Evolutionary conservation across 2,888 invertebrate genomes (phyloP), one percentile per base, ranked within the genome.

Genomic region (Dione vanillae): DNA sequence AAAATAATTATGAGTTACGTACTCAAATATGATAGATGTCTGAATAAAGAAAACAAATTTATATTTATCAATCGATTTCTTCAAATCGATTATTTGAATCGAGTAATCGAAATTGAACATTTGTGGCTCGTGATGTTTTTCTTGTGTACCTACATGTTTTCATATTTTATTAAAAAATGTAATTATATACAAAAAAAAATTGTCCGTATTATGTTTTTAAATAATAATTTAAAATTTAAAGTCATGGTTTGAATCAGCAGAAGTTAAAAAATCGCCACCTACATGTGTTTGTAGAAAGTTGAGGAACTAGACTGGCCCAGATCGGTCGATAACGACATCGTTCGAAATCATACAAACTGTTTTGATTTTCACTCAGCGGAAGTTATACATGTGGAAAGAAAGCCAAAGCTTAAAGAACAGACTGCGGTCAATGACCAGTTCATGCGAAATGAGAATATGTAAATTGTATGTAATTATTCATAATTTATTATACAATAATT

Each of bases 231-330:
- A 27, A 1, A 49, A 19, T 49, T 59, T 61, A 40, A 64, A 19
- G 12, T 10, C 12, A 40, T 20, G 2, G 9, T 19, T 19, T 9
- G 10, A 73, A 79, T 68, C 76, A 74, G 76, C 80, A 75, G 78
- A 82, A 82, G 78, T 80, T 77, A 79, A 81, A 82, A 84, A 83
- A 85, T 84, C 86, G 85, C 85, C 87, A 85, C 84, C 85, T 84
- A 89, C 88, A 81, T 83, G 82, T 83, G 82, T 82, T 82, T 77
- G 86, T 91, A 92, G 92, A 92, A 92, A 92, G 92, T 91, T 89
- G 90, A 87, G 84, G 86, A 91, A 91, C 90, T 91, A 88, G 90
- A 89, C 80, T 85, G 84, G 82, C 85, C 86, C 80, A 84, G 85
- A 86, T 87, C 83, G 84, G 85, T 81, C 81, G 78, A 80, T 82